Base-by-base conservation (phyloP, 2,888 invertebrate genomes). In the Ennomos erosarius region DNA sequence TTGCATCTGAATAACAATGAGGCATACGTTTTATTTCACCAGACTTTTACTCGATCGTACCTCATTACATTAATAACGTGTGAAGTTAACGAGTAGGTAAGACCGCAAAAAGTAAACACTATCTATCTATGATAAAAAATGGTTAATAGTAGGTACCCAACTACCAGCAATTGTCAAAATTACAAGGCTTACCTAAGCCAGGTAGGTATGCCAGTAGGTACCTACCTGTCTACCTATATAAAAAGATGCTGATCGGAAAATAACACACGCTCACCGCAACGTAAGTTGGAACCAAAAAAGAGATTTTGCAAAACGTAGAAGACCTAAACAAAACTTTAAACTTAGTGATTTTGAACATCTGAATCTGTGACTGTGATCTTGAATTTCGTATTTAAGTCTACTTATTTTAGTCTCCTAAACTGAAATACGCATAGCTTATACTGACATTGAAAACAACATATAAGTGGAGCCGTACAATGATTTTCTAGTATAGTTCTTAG, bases 1-100 rank as follows among this genome's bases (percentile, higher is more conserved):
- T 76, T 78, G 75, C 75, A 69, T 82, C 79, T 70, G 72, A 81
- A 84, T 85, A 82, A 84, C 81, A 85, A 89, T 83, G 79, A 76
- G 74, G 77, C 72, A 74, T 71, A 74, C 68, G 70, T 68, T 63
- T 76, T 76, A 78, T 77, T 76, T 76, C n/a, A 78, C 76, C 75
- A 75, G 61, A 70, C 68, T 77, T 78, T 70, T 79, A 75, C 70
- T 68, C 70, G 55, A 10, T 50, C 51, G 50, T 57, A 52, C 48
- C 39, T 48, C 53, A 39, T 12, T 55, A 38, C 54, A 59, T 55
- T 59, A 55, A 49, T 59, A 34, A 55, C 51, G n/a, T 47, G 50
- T 53, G 44, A 59, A 48, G 49, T 39, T 39, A 58, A 34, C 42
- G 44, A 36, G 59, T n/a, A 11, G 4, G 26, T 3, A 6, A 26